phyloP scores from a whole-genome alignment of 2,888 invertebrate genomes.

The Bombylius major region DNA sequence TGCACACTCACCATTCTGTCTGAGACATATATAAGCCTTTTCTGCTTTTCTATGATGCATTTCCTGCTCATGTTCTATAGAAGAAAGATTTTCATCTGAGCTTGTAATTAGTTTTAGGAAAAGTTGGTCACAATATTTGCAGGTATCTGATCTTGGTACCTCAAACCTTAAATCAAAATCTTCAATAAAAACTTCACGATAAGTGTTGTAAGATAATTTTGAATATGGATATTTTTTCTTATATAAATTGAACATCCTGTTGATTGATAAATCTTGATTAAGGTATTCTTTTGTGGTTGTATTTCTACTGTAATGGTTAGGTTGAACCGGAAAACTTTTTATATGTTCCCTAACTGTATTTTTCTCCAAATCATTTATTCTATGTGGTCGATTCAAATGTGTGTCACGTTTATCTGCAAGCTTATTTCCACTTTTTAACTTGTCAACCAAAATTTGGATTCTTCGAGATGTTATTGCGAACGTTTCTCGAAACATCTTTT shows the following conservation, averaged over 20 bases:
- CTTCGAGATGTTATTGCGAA: neutral
- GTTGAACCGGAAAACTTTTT: neutral
- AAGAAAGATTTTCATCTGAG: neutral
- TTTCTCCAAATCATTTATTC: neutral
- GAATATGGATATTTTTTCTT: constrained; percentile 1
- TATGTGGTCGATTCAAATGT: neutral
- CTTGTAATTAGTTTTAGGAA: neutral
- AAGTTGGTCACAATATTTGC: neutral
- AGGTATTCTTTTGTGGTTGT: neutral
- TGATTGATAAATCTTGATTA: neutral
- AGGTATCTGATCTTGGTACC: constrained; percentile 2
- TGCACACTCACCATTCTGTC: neutral
- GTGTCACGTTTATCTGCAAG: neutral
- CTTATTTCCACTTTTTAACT: neutral
- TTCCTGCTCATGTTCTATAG: neutral
- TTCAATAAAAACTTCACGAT: neutral
- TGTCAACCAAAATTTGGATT: neutral
- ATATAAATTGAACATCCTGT: neutral
- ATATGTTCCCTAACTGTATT: neutral
- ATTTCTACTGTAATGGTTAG: neutral
- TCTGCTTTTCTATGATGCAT: neutral
- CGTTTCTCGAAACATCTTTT: neutral
- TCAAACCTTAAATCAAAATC: constrained; percentile 1
- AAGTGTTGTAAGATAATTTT: neutral
- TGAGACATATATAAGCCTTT: neutral